phyloP scores from a whole-genome alignment of 1,140 invertebrate genomes.

The Ips typographus region DNA sequence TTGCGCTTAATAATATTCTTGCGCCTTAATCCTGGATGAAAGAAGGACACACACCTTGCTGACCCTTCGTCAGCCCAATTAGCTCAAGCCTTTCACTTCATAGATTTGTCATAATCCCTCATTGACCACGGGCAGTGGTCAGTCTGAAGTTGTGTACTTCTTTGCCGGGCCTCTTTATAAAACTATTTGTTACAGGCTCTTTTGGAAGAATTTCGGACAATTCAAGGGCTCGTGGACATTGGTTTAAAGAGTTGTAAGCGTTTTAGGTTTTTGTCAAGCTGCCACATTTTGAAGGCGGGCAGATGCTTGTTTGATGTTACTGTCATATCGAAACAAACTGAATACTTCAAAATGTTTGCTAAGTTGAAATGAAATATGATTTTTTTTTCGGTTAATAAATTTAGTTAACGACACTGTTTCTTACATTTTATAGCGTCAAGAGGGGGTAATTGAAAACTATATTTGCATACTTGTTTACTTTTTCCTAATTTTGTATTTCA shows the following conservation, averaged over 20 bases:
- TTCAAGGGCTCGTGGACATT: conserved; percentile 29
- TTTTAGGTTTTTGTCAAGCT: conserved; percentile 12
- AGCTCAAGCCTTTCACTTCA: conserved; percentile 31
- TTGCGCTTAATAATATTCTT: background rate
- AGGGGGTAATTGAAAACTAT: no score
- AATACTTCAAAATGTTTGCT: background rate
- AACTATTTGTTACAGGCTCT: conserved; percentile 33
- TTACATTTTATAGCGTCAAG: no score
- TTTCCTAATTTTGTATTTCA: no score
- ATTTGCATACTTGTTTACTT: no score
- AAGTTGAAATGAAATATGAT: background rate
- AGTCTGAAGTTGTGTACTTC: conserved; percentile 24
- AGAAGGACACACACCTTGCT: conserved; percentile 36
- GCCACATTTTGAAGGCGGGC: conserved; percentile 1
- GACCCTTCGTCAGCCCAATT: conserved; percentile 35
- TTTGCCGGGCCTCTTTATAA: conserved; percentile 30
- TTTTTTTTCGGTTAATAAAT: background rate
- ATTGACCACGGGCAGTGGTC: conserved; percentile 33
- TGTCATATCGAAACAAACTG: background rate
- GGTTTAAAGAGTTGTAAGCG: conserved; percentile 23
- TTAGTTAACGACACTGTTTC: no score
- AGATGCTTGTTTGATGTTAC: background rate
- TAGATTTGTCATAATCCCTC: conserved; percentile 33
- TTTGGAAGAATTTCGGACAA: conserved; percentile 11
- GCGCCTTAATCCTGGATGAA: conserved; percentile 30